Percentiles rank a stretch among this genome's conserved stretches.
Conservation (phyloP, 2,797 vertebrate genomes). For the Etheostoma nigrum region DNA sequence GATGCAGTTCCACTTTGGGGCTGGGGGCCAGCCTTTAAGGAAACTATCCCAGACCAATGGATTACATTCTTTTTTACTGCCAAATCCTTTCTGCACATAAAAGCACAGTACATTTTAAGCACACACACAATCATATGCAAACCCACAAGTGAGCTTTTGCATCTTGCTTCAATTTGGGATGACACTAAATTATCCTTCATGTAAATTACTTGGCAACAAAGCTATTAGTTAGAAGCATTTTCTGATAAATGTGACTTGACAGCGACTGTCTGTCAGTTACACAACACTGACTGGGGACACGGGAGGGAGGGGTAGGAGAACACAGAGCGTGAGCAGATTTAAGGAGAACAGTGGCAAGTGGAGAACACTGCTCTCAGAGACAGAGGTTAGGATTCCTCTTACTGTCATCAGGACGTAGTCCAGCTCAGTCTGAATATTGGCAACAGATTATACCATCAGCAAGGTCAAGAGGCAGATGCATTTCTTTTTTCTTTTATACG, state of each 20-base stretch:
- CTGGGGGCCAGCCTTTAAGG: neutral
- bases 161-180: neutral
- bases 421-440: slow-evolving; percentile 4
- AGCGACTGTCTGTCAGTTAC: slow-evolving; percentile 11
- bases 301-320: neutral
- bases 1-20: neutral
- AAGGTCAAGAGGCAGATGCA: slow-evolving; percentile 2
- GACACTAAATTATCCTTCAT: neutral
- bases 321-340: slow-evolving; percentile 3
- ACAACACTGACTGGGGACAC: neutral
- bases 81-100: slow-evolving; percentile 1
- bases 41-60: neutral
- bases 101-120: neutral
- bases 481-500: too few species aligned
- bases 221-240: slow-evolving; percentile 13
- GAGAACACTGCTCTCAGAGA: slow-evolving; percentile 13
- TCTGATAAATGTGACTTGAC: slow-evolving; percentile 13
- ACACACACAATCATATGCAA: neutral
- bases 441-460: slow-evolving; percentile 19
- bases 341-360: neutral
- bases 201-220: neutral
- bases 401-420: slow-evolving; percentile 23
- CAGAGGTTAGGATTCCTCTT: slow-evolving; percentile 31
- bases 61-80: slow-evolving; percentile 6
- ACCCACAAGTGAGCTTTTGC: neutral